Percentiles rank a stretch among this genome's conserved stretches.
Conservation (phyloP, 2,888 invertebrate species). For the Heterodera filipjevi region DNA sequence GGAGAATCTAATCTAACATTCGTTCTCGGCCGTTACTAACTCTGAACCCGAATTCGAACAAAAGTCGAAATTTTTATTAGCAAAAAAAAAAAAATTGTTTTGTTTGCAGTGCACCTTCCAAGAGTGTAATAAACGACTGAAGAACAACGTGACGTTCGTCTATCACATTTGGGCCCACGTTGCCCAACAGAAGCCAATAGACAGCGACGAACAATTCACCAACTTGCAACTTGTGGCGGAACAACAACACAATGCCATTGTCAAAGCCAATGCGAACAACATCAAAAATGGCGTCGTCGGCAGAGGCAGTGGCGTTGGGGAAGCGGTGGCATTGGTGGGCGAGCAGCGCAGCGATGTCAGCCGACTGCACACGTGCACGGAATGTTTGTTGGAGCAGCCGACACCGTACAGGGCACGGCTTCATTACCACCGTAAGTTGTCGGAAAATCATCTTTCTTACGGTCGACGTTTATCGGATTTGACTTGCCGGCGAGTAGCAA, state of each 20-base stretch:
- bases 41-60: too few species aligned
- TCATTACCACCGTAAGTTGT: neutral
- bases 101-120: slow-evolving; percentile 25
- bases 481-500: too few species aligned
- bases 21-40: too few species aligned
- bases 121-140: neutral
- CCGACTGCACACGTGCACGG: slow-evolving; percentile 5
- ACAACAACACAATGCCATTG: neutral
- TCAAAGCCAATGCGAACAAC: too few species aligned
- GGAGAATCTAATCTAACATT: too few species aligned
- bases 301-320: too few species aligned
- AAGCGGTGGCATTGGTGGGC: too few species aligned
- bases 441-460: too few species aligned
- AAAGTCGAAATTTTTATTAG: too few species aligned
- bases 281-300: too few species aligned
- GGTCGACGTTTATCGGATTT: too few species aligned
- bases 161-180: slow-evolving; percentile 11
- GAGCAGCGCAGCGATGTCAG: neutral
- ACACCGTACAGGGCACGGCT: neutral
- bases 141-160: slow-evolving; percentile 7
- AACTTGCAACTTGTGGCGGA: neutral
- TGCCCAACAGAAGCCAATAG: neutral
- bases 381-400: slow-evolving; percentile 2
- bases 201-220: neutral
- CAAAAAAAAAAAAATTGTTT: too few species aligned